Evolutionary conservation across 1,140 invertebrate species (phyloP).

Genomic region (Oryzaephilus surinamensis): DNA sequence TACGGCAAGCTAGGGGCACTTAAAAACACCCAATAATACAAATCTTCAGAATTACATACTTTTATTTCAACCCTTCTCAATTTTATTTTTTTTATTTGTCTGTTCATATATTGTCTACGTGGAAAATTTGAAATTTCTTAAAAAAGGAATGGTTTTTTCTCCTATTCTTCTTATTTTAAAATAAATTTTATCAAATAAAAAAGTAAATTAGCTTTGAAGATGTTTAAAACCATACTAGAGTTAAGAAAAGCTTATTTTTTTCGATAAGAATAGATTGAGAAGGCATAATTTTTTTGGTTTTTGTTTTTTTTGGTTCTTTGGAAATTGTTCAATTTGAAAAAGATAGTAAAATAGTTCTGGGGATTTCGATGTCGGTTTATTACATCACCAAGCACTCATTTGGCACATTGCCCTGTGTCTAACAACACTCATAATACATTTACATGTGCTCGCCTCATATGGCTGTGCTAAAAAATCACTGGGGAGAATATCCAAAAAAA

Average conservation of each 20-base stretch:
- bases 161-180: no score
- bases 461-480: constrained; percentile 31
- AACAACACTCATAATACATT: constrained; percentile 29
- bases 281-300: no score
- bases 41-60: constrained; percentile 16
- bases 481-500: constrained; percentile 16
- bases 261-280: no score
- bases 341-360: constrained; percentile 6
- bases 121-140: not conserved
- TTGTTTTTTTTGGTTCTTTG: no score
- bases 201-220: no score
- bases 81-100: no score
- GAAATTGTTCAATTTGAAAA: not conserved
- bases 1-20: constrained; percentile 26
- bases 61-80: no score
- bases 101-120: no score
- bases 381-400: constrained; percentile 28
- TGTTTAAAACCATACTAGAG: no score
- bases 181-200: no score
- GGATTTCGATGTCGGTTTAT: constrained; percentile 12
- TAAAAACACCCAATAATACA: constrained; percentile 15
- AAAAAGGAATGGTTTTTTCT: not conserved
- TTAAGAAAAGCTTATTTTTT: no score
- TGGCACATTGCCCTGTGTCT: constrained; percentile 31
- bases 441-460: constrained; percentile 31